Conservation (phyloP, 2,797 vertebrate genomes). For the Muscicapa comitata region DNA sequence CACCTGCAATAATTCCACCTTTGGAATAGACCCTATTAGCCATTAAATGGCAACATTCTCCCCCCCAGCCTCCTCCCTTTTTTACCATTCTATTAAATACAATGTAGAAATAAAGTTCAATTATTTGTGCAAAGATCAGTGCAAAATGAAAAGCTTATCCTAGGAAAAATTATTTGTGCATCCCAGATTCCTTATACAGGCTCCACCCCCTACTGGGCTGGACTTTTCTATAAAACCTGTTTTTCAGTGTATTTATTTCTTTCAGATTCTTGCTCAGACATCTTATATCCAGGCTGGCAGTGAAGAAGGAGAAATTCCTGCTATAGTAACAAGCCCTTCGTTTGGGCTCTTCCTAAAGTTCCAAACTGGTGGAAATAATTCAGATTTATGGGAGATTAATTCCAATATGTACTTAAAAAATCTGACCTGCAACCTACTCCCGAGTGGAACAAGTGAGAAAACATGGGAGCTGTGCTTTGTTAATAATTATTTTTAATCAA, state of each 20-base stretch:
- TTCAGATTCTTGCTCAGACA: background rate
- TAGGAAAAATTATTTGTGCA: background rate
- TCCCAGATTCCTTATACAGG: background rate
- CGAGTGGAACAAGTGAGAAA: background rate
- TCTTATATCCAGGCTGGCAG: background rate
- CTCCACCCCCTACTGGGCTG: background rate
- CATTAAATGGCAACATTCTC: background rate
- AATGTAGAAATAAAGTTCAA: background rate
- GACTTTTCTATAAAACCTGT: background rate
- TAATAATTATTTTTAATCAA: background rate
- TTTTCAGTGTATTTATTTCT: background rate
- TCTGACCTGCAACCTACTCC: background rate
- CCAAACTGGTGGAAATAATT: background rate
- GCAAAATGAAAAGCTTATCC: background rate
- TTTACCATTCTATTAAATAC: background rate
- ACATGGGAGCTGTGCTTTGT: background rate
- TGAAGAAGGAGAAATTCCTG: background rate
- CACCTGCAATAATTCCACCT: background rate
- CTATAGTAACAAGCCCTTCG: background rate
- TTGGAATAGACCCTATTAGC: background rate
- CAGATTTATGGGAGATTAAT: background rate
- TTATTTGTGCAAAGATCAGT: background rate
- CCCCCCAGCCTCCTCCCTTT: background rate
- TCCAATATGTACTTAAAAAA: background rate
- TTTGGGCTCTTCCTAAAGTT: background rate